Base-by-base conservation (phyloP, 2,888 invertebrate genomes). In the Troilus luridus region DNA sequence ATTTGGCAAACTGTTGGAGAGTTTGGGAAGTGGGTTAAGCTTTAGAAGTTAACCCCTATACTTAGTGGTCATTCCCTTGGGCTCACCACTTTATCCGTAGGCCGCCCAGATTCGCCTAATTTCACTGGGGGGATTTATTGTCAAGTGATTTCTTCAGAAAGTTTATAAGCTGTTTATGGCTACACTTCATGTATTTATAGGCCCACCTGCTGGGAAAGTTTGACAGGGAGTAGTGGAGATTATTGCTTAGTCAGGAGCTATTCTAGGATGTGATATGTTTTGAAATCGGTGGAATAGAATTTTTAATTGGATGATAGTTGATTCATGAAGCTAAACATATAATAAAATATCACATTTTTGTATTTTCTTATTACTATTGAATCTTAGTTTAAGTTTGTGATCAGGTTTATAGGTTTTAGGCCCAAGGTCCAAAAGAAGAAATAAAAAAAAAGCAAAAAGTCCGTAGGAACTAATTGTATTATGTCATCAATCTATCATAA, bases 51-150 rank as follows among this genome's bases (percentile, higher is more conserved):
- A 81, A 81, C 81, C 81, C 81, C 81, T 56, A 81, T 81, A 81
- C 81, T 81, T 81, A 81, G 81, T 54, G 81, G 81, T 81, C 81
- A 81, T 81, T 21, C 81, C 81, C 54, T 81, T 21, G 81, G 81
- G 81, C 81, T 54, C 21, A 54, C 81, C 81, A 81, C 81, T 81
- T 81, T 81, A 77, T 77, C 77, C 77, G 41, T 77, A 56, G 81
- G 19, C 81, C 54, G 54, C 7, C 81, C 6, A 19, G 54, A 54
- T 81, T 81, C 81, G 54, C 54, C 81, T 81, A 54, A 81, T 81
- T 81, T 81, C 81, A 81, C 81, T 81, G 19, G 11, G 19, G 54
- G 54, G 81, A 81, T 81, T 81, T 81, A 81, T 81, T 81, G 81
- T 54, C 54, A 54, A 77, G 81, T 81, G 54, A 81, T 54, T 54